Conservation (phyloP, 1,140 invertebrate genomes). For the Maniola jurtina region DNA sequence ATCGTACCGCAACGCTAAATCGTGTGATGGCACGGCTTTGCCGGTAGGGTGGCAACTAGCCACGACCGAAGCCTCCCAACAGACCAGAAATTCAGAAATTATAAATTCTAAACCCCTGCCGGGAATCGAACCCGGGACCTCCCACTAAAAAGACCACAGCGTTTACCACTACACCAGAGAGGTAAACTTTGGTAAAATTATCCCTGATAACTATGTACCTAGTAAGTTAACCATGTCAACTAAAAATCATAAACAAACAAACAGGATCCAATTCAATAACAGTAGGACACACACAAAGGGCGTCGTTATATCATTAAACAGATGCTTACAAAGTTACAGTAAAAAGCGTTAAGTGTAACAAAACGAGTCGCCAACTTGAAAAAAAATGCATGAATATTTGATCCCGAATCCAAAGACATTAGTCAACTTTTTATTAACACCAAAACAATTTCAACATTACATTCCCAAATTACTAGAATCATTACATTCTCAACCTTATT, state of each 20-base stretch:
- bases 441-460: not conserved
- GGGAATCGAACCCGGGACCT: no score
- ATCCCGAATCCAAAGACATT: slow-evolving; percentile 75
- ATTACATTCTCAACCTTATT: slow-evolving; percentile 38
- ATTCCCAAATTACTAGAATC: not conserved
- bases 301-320: slow-evolving; percentile 62
- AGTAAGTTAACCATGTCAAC: not conserved
- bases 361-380: slow-evolving; percentile 58
- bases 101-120: no score
- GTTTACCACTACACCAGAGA: no score
- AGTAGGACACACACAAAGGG: slow-evolving; percentile 50
- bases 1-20: no score
- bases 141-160: no score
- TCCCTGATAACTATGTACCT: no score
- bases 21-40: no score
- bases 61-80: no score
- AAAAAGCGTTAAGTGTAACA: slow-evolving; percentile 75
- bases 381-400: slow-evolving; percentile 75
- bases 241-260: slow-evolving; percentile 31
- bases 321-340: slow-evolving; percentile 63
- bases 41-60: no score
- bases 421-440: slow-evolving; percentile 66
- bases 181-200: no score
- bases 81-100: no score
- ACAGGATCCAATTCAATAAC: slow-evolving; percentile 43